These are phyloP conservation scores for Rallus crepitans DNA, from an alignment of 2,797 vertebrate species.

Conservation along the genomic window DNA sequence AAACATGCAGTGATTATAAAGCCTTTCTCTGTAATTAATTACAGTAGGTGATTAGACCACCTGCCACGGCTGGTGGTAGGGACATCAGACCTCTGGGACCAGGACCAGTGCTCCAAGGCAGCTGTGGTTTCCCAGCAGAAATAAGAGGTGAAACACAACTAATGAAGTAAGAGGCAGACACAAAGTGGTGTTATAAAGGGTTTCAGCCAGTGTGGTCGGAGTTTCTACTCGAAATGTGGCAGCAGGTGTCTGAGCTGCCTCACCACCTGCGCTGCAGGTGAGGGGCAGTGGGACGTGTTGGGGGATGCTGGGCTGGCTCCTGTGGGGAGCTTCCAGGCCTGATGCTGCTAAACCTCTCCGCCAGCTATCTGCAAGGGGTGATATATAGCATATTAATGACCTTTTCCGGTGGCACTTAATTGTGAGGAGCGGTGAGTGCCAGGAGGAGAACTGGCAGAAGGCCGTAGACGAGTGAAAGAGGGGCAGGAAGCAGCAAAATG, in stretches of 20 bases:
- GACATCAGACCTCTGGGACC: background rate
- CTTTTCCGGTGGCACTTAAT: background rate
- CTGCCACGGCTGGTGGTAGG: background rate
- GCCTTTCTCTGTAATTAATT: background rate
- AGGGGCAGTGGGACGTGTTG: rapidly evolving
- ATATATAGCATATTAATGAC: background rate
- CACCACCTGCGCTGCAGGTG: rapidly evolving
- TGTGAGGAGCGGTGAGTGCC: background rate
- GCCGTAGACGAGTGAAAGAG: background rate
- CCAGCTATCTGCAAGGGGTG: background rate
- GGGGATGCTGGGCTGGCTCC: background rate
- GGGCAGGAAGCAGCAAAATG: constrained; percentile 9
- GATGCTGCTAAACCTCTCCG: background rate
- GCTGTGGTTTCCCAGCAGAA: background rate
- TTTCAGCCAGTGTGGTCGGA: rapidly evolving
- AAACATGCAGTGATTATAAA: background rate
- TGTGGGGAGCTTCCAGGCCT: background rate
- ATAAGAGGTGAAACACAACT: background rate
- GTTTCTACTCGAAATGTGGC: background rate
- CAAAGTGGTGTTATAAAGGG: background rate
- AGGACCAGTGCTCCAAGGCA: background rate
- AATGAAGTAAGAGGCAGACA: background rate
- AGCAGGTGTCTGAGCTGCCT: background rate
- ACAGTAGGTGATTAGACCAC: background rate
- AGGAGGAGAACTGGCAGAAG: background rate